Evolutionary conservation across 2,797 vertebrate genomes (phyloP).

Genomic region (Rhinophrynus dorsalis): DNA sequence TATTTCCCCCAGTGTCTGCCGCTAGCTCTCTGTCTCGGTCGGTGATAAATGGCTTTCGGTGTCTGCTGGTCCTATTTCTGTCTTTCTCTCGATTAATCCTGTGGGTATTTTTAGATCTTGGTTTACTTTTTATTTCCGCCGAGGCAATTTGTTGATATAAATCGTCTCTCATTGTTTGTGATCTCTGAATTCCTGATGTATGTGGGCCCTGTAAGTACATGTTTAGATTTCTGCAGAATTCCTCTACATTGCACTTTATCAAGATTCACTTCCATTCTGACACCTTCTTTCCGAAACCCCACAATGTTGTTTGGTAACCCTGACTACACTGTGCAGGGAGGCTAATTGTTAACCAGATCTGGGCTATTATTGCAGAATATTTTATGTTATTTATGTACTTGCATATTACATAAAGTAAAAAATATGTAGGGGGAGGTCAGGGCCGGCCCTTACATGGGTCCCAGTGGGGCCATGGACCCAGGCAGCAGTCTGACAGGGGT

Average conservation of each 20-base stretch:
- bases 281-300: background rate
- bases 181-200: background rate
- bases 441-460: too few relatives aligned
- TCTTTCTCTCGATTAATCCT: background rate
- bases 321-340: background rate
- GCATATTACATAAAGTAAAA: too few relatives aligned
- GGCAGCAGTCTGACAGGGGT: too few relatives aligned
- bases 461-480: too few relatives aligned
- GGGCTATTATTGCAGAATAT: too few relatives aligned
- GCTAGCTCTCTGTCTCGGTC: too few relatives aligned
- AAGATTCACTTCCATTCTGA: background rate
- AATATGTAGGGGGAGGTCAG: too few relatives aligned
- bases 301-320: conserved; percentile 1
- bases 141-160: background rate
- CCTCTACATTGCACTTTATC: background rate
- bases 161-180: background rate
- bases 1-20: too few relatives aligned
- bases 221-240: too few relatives aligned
- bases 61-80: background rate
- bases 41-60: too few relatives aligned
- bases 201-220: background rate
- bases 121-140: conserved; percentile 27
- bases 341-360: conserved; percentile 13
- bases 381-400: too few relatives aligned
- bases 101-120: conserved; percentile 29